Evolutionary conservation across 2,113 vertebrate species (phyloP), one percentile per base, ranked within the genome.

Genomic region (Ailuropoda melanoleuca): DNA sequence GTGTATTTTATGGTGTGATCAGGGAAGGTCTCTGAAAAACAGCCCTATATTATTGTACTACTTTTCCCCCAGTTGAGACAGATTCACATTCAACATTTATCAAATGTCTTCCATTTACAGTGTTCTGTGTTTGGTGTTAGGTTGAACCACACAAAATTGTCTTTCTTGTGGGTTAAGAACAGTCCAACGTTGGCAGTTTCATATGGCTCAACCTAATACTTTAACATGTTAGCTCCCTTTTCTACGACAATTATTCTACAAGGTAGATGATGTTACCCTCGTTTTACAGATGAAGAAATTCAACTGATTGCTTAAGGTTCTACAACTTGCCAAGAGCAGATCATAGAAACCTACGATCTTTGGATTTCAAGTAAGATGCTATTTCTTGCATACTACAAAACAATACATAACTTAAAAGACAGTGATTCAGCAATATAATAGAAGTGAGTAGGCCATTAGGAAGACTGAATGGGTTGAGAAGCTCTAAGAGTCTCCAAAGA

Each of bases 71-170:
- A 92, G 48, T 12, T 56, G n/a, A 90, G 89, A 94, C 64, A 86
- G 70, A 88, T 68, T 94, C 68, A 77, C 88, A 81, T 60, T 80
- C 19, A 86, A 86, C 31, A 85, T 80, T 90, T 64, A 84, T n/a
- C 81, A 31, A 66, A 53, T 62, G 15, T 85, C 34, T 48, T 48
- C 29, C 37, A 68, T 62, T 72, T 93, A 81, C 26, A 80, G 29
- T 26, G 46, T 12, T 75, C 60, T 89, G 14, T 86, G 50, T 93
- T 77, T 90, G 66, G 15, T 68, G 24, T 81, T 86, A 95, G n/a
- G 50, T 34, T 97, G 72, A 94, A 88, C 46, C 34, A 83, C 48
- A 70, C 24, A 48, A 93, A 90, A 81, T 18, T 77, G n/a, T 12
- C 62, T 29, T 58, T 82, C 29, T 82, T 72, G 6, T 62, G 72